Evolutionary conservation across 2,797 vertebrate species (phyloP).

Genomic region (Heterohyrax brucei): DNA sequence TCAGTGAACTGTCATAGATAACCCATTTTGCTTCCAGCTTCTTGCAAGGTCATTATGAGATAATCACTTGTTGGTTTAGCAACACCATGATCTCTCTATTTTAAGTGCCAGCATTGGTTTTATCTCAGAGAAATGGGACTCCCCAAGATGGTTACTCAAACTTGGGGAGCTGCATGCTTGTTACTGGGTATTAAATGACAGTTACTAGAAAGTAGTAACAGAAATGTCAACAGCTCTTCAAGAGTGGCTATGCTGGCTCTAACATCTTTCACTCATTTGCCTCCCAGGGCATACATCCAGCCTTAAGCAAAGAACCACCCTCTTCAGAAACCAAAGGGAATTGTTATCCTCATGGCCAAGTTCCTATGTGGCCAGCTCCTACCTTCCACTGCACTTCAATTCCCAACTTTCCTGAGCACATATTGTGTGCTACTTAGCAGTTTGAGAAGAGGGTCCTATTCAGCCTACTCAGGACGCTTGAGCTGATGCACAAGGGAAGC

Average conservation of each 20-base stretch:
- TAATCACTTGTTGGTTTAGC: slow-evolving; percentile 1
- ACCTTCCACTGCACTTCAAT: not conserved
- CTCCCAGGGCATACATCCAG: no score
- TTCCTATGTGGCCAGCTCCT: not conserved
- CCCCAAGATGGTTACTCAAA: not conserved
- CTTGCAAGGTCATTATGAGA: not conserved
- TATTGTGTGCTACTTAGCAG: not conserved
- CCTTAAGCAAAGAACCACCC: not conserved
- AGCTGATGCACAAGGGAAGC: not conserved
- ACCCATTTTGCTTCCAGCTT: not conserved
- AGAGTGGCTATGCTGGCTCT: not conserved
- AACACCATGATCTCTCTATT: not conserved
- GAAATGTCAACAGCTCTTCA: no score
- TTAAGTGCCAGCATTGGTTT: not conserved
- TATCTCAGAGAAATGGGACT: not conserved
- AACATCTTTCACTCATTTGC: not conserved
- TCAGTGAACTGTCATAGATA: no score
- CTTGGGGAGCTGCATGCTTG: not conserved
- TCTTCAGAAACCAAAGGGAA: not conserved
- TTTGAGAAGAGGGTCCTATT: fast-evolving
- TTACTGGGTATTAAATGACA: not conserved
- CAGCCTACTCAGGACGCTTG: not conserved
- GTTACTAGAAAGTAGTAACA: not conserved
- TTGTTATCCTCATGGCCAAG: not conserved
- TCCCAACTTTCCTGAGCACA: not conserved